These are phyloP conservation scores for Enteromius fasciolatus DNA, from an alignment of 2,797 vertebrate species.

Conservation along the genomic window DNA sequence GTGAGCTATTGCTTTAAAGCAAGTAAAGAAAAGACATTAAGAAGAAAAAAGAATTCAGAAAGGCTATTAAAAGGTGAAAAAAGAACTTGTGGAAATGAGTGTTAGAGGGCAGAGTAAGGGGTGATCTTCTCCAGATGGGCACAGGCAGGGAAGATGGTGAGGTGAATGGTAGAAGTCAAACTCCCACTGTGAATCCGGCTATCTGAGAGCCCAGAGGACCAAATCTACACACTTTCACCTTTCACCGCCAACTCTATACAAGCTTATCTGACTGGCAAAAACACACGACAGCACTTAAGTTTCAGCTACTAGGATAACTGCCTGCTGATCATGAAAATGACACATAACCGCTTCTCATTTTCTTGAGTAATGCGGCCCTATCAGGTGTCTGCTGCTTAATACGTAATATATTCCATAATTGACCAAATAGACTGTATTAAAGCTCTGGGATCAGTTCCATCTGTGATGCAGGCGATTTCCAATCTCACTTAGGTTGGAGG, in stretches of 20 bases:
- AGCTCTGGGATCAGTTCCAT: conserved; percentile 13
- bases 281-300: conserved; percentile 23
- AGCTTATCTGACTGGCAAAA: conserved; percentile 30
- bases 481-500: background rate
- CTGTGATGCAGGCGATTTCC: background rate
- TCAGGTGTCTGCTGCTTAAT: conserved; percentile 10
- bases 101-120: background rate
- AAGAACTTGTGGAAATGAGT: background rate
- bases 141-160: conserved; percentile 8
- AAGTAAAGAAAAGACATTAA: background rate
- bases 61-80: background rate
- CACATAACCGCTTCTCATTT: conserved; percentile 5
- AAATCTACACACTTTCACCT: conserved; percentile 7
- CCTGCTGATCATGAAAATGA: conserved; percentile 14
- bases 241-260: background rate
- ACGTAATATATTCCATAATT: conserved; percentile 1
- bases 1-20: background rate
- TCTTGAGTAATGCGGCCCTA: background rate
- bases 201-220: conserved; percentile 13
- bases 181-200: conserved; percentile 15
- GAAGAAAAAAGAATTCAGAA: background rate
- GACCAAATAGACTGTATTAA: conserved; percentile 13
- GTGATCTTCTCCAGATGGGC: conserved; percentile 13
- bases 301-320: conserved; percentile 12
- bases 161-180: conserved; percentile 33